Percentiles rank a stretch among this genome's conserved stretches.
Conservation (phyloP, 1,140 invertebrate genomes). For the Andricus grossulariae region DNA sequence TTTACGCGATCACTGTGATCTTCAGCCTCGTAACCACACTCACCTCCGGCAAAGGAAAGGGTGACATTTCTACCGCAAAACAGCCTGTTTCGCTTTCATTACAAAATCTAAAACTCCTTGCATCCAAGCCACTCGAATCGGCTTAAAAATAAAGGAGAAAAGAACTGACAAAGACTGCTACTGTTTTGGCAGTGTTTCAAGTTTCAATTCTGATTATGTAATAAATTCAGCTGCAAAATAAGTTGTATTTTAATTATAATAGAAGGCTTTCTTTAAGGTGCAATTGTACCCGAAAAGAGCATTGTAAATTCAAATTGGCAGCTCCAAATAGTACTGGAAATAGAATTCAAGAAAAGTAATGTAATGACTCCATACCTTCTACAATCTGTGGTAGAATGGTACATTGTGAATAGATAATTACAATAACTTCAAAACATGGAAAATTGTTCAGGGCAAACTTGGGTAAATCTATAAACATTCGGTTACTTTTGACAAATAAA, state of each 20-base stretch:
- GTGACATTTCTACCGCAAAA: conserved; percentile 26
- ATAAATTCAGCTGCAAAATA: not conserved
- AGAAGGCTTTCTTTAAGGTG: too few relatives aligned
- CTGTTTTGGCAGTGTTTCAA: not conserved
- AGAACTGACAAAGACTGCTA: not conserved
- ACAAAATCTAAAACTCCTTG: conserved; percentile 18
- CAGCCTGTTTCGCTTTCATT: conserved; percentile 18
- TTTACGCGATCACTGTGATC: conserved; percentile 16
- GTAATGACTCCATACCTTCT: too few relatives aligned
- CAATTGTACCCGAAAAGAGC: too few relatives aligned
- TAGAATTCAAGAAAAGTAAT: too few relatives aligned
- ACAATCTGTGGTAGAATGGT: too few relatives aligned
- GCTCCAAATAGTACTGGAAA: too few relatives aligned
- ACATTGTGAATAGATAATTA: too few relatives aligned
- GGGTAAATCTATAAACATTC: too few relatives aligned
- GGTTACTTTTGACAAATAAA: too few relatives aligned
- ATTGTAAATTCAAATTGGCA: too few relatives aligned
- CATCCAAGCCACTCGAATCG: conserved; percentile 7
- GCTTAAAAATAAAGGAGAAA: not conserved
- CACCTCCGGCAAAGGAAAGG: not conserved
- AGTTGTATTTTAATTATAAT: not conserved
- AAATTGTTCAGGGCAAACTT: too few relatives aligned
- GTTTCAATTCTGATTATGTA: not conserved
- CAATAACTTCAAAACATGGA: too few relatives aligned
- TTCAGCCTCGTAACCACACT: conserved; percentile 14